These are phyloP conservation scores for Macropodus opercularis DNA, from an alignment of 2,797 vertebrate species.

Conservation along the genomic window DNA sequence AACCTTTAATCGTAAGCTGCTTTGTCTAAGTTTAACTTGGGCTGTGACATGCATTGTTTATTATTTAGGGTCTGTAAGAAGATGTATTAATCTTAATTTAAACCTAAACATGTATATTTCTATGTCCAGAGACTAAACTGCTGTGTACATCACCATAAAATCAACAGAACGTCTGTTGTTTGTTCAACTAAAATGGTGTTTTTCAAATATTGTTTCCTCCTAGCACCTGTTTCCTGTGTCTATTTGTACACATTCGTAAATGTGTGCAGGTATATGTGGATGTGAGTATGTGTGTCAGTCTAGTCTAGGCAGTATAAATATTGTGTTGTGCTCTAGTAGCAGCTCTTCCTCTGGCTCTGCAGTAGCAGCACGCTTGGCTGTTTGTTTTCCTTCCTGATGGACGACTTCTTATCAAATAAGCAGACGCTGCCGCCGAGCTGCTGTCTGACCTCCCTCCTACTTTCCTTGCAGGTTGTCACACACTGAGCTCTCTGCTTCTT, in stretches of 20 bases:
- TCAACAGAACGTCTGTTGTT: slow-evolving; percentile 23
- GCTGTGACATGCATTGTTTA: too few relatives aligned
- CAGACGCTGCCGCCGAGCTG: slow-evolving; percentile 72
- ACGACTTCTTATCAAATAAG: slow-evolving; percentile 88
- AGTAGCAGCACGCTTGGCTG: slow-evolving; percentile 77
- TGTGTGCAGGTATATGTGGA: slow-evolving; percentile 54
- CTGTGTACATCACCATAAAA: slow-evolving; percentile 2
- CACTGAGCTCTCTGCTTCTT: slow-evolving; percentile 4
- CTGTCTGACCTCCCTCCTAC: slow-evolving; percentile 77
- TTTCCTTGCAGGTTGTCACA: slow-evolving; percentile 29
- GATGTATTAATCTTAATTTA: too few relatives aligned
- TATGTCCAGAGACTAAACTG: not conserved
- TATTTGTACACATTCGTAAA: slow-evolving; percentile 24
- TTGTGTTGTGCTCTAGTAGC: slow-evolving; percentile 85
- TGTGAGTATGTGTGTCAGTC: slow-evolving; percentile 56
- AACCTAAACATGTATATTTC: not conserved
- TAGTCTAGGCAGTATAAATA: slow-evolving; percentile 83
- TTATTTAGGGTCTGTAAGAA: too few relatives aligned
- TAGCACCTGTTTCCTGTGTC: slow-evolving; percentile 39
- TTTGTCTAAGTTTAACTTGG: too few relatives aligned
- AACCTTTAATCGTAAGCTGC: too few relatives aligned
- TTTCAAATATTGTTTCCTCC: slow-evolving; percentile 26
- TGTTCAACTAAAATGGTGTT: slow-evolving; percentile 26
- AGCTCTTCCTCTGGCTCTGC: slow-evolving; percentile 75
- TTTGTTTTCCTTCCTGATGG: slow-evolving; percentile 85